These are phyloP conservation scores for Diceros bicornis DNA, from an alignment of 2,797 vertebrate species.

Conservation along the genomic window DNA sequence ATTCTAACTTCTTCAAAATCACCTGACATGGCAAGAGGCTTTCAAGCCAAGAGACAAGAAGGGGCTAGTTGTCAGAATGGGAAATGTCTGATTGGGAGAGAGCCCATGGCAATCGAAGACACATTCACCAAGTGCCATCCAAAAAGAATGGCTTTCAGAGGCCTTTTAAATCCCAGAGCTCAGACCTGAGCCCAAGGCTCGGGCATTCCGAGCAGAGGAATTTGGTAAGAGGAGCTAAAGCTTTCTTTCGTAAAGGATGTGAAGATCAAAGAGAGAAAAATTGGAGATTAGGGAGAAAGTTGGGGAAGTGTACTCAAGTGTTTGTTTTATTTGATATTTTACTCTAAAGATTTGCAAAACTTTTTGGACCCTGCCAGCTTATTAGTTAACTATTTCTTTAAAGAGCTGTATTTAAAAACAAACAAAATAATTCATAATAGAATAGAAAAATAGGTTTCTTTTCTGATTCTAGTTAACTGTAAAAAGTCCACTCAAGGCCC, in stretches of 20 bases:
- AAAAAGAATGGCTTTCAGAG: neutral
- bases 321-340: neutral
- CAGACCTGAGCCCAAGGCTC: accelerated
- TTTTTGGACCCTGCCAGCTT: neutral
- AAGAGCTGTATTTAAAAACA: neutral
- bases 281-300: neutral
- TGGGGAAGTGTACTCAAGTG: neutral
- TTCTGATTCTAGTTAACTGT: neutral
- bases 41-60: neutral
- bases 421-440: neutral
- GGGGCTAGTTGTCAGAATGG: neutral
- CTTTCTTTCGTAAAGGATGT: neutral
- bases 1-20: neutral
- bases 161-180: neutral
- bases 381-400: neutral
- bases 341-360: neutral
- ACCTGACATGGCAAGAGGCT: neutral
- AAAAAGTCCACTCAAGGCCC: neutral
- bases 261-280: neutral
- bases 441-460: neutral
- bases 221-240: neutral
- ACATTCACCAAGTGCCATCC: accelerated
- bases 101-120: neutral
- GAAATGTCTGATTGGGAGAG: neutral
- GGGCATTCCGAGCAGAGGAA: accelerated